Base-by-base conservation (phyloP, 2,113 vertebrate genomes). In the Anser brachyrhynchus region DNA sequence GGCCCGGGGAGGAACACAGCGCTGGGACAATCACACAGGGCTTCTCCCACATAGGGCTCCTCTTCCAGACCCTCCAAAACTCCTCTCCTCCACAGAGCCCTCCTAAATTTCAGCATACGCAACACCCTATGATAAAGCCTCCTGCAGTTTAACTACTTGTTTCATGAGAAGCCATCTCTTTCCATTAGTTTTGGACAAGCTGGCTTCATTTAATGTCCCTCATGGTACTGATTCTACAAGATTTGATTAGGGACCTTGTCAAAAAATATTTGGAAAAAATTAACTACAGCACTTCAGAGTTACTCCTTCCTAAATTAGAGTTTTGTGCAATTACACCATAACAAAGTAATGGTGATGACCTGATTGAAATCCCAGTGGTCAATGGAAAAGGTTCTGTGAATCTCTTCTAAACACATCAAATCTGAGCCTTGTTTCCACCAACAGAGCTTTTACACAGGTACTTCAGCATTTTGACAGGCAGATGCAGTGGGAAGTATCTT, bases 1-100 rank as follows among this genome's bases (percentile, higher is more conserved):
- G 41, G 28, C 17, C 35, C 0, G 1, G 11, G 13, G 4, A 64
- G 1, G 25, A 59, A 26, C n/a, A 13, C 25, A 52, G 9, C 10
- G 31, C 4, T 4, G 13, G 17, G 29, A 72, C 72, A 55, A 64
- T 20, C n/a, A 16, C 33, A 22, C 0, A 5, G 44, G 8, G 20
- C 5, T 84, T 80, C 59, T 87, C 6, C 41, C 10, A 5, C 20
- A 4, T 1, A 31, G 39, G 31, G 11, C 5, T 80, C 49, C 37
- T 61, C 19, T 70, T 65, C 39, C 35, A 87, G 33, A 52, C 7
- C 10, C 29, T 71, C 35, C 64, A 37, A 65, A 91, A 39, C 6
- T 77, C 44, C 37, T 61, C 21, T 70, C 17, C 25, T 79, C 22
- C 17, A 9, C 10, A 4, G 21, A 84, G 15, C 20, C 43, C 74